Base-by-base conservation (phyloP, 2,797 vertebrate genomes). In the Gila robusta region DNA sequence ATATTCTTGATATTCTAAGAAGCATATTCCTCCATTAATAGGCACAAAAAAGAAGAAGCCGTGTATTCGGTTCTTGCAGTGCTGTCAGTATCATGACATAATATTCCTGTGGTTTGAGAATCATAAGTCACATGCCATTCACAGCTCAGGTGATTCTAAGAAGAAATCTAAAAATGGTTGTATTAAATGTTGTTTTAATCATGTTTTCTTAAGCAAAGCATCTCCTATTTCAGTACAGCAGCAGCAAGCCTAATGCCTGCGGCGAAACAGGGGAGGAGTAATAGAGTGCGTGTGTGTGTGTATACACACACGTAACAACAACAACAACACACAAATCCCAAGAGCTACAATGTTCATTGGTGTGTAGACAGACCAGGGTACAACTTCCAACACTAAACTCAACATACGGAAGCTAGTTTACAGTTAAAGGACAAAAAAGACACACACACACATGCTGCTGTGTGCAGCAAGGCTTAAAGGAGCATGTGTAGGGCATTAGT, bases 321-420 rank as follows among this genome's bases (percentile, higher is more conserved):
- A 47, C 81, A 86, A 81, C 73, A 49, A 52, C 49, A 71, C 81
- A 91, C 88, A 91, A 91, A 91, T 91, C 90, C 85, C 87, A 49
- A 81, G 64, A 90, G 86, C 44, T 4, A 11, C 2, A 44, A 44
- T 86, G 79, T 84, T 21, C 85, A 87, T 89, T 78, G 87, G 83
- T 84, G 84, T 79, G 79, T 49, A 89, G 80, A 86, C 77, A 79
- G 0, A 28, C 44, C 17, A 74, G 26, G 59, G 82, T 76, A 89
- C 52, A 80, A 84, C 86, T 88, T 82, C 44, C 79, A 79, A 77
- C 35, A 37, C 79, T 44, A 80, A 37, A n/a, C 85, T 88, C 44
- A 26, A 52, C 44, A 56, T 49, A 47, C 8, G 4, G 6, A 77
- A 35, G 26, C 28, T 6, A 39, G 67, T 73, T 86, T 87, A 89